Conservation (phyloP, 1,140 invertebrate species). For the Saccostrea cuccullata region DNA sequence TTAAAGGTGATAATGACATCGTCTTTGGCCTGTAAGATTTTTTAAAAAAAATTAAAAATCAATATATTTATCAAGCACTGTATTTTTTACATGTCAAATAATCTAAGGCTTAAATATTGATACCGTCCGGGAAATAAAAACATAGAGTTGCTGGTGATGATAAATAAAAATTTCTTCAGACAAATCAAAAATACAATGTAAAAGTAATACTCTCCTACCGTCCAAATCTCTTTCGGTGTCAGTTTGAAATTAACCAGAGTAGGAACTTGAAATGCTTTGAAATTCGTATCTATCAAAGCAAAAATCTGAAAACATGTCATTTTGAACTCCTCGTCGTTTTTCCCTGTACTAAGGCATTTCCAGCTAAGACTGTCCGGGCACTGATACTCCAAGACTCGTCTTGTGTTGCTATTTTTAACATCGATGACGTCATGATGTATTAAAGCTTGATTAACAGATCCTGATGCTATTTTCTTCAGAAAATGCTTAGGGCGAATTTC, state of each 20-base stretch:
- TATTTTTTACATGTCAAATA: background rate
- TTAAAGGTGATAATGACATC: background rate
- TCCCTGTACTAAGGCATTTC: background rate
- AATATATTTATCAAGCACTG: too few species aligned
- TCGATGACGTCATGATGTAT: background rate
- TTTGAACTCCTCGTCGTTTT: background rate
- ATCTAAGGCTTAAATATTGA: too few species aligned
- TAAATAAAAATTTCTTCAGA: too few species aligned
- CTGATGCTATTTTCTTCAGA: background rate
- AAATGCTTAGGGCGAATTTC: background rate
- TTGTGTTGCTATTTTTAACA: background rate
- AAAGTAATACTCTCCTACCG: background rate
- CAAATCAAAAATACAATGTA: too few species aligned
- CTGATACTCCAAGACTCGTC: background rate
- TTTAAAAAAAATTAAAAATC: background rate
- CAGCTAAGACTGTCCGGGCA: background rate
- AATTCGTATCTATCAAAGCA: background rate
- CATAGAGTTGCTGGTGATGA: too few species aligned
- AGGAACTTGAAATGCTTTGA: background rate
- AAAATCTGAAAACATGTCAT: constrained; percentile 14
- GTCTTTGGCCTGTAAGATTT: background rate
- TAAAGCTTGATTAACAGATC: background rate
- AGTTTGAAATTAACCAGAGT: constrained; percentile 7
- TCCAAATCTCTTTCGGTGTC: constrained; percentile 10
- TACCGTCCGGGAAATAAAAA: too few species aligned